Base-by-base conservation (phyloP, 2,797 vertebrate species). In the Phoebastria nigripes region DNA sequence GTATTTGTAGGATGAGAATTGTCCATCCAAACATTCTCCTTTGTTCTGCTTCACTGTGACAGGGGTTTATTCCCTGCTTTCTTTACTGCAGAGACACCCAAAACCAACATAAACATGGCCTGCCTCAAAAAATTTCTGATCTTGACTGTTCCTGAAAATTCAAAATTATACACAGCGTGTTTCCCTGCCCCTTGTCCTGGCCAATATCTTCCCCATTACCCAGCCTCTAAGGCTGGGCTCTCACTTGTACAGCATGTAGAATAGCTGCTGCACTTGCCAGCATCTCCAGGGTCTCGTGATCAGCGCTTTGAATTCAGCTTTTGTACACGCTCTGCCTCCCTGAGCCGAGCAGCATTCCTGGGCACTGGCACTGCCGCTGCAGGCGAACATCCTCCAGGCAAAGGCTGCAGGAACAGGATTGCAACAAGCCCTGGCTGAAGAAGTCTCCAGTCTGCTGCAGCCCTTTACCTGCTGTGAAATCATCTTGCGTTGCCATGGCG, bases 401-500 rank as follows among this genome's bases (percentile, higher is more conserved):
- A 51, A 49, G 31, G 37, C 42, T 77, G 83, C 61, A 15, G 61
- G 41, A 80, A 47, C 0, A 0, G 62, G 37, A 69, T 0, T 77
- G 58, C 46, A 54, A 13, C 46, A 26, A 81, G 47, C 33, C 55
- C 47, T 29, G 37, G 15, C 29, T 44, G 63, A 80, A 76, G 62
- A n/a, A n/a, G n/a, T 22, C 66, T 78, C 46, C 15, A 4, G 20
- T 35, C 44, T 66, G 51, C n/a, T 44, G 41, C 59, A 63, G 35
- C 10, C 51, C 35, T 82, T 97, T 79, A 98, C 97, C 97, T 97
- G 95, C 8, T 11, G 78, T 13, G 1, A 88, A 93, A n/a, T 96
- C 77, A 3, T 92, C 94, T 65, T 87, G 95, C 4, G 42, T 92
- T 80, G 95, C 95, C 96, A 94, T 93, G 52, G 31, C 0, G 47